phyloP scores from a whole-genome alignment of 2,888 invertebrate species.

The Limenitis camilla region DNA sequence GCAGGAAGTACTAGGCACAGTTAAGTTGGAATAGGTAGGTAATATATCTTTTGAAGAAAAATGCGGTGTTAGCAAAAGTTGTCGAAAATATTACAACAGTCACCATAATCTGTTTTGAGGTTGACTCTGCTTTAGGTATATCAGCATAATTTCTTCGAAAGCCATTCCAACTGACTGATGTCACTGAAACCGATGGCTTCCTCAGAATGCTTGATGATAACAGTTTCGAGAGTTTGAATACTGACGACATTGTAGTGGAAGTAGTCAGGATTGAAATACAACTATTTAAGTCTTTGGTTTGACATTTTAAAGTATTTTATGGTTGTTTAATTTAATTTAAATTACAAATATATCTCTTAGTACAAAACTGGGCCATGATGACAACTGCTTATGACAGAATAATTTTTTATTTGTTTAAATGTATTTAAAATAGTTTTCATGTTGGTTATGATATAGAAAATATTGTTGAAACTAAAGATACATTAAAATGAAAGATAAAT shows the following conservation, averaged over 20 bases:
- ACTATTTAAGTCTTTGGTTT: conserved; percentile 28
- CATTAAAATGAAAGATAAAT: no score
- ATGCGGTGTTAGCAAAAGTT: no score
- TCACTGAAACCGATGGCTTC: background rate
- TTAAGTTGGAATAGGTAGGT: no score
- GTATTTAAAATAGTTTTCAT: background rate
- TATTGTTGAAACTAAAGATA: no score
- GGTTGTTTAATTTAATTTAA: conserved; percentile 26
- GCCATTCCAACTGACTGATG: background rate
- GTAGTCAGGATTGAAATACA: background rate
- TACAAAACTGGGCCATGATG: conserved; percentile 38
- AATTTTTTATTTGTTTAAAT: background rate
- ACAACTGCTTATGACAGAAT: conserved; percentile 32
- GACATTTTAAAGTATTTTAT: conserved; percentile 35
- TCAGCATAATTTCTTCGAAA: conserved; percentile 39
- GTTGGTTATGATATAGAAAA: no score
- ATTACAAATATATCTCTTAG: conserved; percentile 25
- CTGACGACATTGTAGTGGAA: conserved; percentile 36
- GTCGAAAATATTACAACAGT: no score
- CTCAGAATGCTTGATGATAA: conserved; percentile 25
- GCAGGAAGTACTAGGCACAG: no score
- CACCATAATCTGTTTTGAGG: conserved; percentile 43
- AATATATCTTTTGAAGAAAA: no score
- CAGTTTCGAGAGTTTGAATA: conserved; percentile 34
- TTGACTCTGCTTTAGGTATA: conserved; percentile 37